Conservation (phyloP, 2,797 vertebrate genomes). For the Eptatretus atami region DNA sequence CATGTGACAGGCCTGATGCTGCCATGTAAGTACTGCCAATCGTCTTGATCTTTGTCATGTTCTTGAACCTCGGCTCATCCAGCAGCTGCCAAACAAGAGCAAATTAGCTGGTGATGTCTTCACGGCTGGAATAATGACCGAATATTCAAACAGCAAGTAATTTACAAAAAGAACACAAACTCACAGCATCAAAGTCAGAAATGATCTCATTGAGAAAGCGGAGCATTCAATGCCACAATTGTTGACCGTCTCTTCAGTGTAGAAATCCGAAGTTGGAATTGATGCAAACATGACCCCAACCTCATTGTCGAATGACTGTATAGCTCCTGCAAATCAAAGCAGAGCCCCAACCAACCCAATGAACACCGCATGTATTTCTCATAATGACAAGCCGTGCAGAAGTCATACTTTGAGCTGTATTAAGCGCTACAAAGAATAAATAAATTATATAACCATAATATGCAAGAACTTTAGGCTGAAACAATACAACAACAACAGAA, state of each 20-base stretch:
- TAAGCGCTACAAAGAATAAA: no score
- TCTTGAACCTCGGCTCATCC: conserved; percentile 44
- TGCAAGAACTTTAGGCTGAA: no score
- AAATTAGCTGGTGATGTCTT: background rate
- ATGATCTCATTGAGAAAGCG: conserved; percentile 92
- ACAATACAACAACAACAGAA: no score
- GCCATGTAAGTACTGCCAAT: conserved; percentile 98
- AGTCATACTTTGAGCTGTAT: no score
- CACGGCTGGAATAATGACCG: background rate
- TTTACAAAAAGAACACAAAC: conserved; percentile 9
- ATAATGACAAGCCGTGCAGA: no score
- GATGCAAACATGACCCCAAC: conserved; percentile 89
- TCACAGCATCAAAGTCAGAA: conserved; percentile 71
- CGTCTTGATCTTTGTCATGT: conserved; percentile 88
- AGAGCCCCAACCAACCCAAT: no score
- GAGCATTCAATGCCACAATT: conserved; percentile 75
- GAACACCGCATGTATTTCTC: no score
- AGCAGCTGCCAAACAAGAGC: conserved; percentile 22
- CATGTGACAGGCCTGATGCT: conserved; percentile 54
- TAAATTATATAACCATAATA: no score
- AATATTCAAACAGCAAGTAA: no score
- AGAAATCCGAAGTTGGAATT: conserved; percentile 77
- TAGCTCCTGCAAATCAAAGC: conserved; percentile 25
- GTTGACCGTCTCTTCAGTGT: conserved; percentile 81
- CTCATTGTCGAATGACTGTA: conserved; percentile 73